phyloP scores from a whole-genome alignment of 1,140 invertebrate species.

The Thaumatotibia leucotreta region DNA sequence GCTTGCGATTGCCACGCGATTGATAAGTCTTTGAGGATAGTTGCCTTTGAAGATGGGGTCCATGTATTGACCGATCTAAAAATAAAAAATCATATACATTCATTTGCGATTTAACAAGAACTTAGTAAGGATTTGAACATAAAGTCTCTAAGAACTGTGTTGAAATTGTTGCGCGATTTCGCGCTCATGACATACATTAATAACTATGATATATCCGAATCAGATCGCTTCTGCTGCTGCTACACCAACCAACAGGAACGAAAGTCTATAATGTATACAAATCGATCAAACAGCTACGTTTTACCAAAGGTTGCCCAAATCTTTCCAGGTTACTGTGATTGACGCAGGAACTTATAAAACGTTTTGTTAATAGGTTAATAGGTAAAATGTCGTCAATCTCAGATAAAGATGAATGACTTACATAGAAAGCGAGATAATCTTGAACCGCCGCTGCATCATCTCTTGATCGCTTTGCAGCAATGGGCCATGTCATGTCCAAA shows the following conservation, averaged over 20 bases:
- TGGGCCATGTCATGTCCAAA: conserved; percentile 52
- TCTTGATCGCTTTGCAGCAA: conserved; percentile 35
- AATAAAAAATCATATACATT: conserved; percentile 15
- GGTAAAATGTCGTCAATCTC: no score
- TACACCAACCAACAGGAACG: no score
- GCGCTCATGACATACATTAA: background rate
- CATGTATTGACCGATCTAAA: conserved; percentile 76
- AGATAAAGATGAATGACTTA: no score
- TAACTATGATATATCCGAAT: no score
- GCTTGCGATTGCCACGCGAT: conserved; percentile 68
- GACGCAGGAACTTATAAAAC: no score
- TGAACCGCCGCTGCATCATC: conserved; percentile 35
- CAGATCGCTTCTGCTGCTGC: no score
- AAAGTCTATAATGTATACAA: conserved; percentile 24
- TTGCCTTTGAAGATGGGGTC: conserved; percentile 76
- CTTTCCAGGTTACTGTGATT: no score
- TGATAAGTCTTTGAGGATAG: conserved; percentile 75
- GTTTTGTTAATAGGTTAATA: no score
- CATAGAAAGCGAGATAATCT: no score
- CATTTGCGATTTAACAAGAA: no score
- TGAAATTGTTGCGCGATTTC: background rate
- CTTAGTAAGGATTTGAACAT: background rate
- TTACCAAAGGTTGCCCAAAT: no score
- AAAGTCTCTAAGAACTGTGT: background rate
- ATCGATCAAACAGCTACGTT: no score